phyloP scores from a whole-genome alignment of 2,113 vertebrate genomes.

The Rostratula benghalensis region DNA sequence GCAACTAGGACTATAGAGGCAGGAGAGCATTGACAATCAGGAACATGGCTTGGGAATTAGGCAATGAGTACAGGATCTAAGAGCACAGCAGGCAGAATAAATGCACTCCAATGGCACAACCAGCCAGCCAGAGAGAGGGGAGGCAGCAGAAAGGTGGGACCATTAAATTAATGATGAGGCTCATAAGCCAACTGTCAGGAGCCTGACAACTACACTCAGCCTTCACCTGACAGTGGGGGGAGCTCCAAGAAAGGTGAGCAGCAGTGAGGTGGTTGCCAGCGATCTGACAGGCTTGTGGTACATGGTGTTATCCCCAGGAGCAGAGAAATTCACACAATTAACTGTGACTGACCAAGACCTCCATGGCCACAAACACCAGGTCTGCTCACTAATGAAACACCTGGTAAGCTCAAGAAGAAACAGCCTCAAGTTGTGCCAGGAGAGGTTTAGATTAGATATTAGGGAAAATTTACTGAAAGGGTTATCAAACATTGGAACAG shows the following conservation, averaged over 20 bases:
- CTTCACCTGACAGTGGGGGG: not conserved
- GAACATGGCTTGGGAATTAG: rapidly evolving
- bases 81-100: no score
- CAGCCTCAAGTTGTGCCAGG: not conserved
- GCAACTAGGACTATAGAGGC: not conserved
- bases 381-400: rapidly evolving
- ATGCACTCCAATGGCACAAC: not conserved
- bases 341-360: rapidly evolving
- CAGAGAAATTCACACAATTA: not conserved
- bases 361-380: not conserved
- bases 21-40: not conserved
- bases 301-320: not conserved
- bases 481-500: not conserved
- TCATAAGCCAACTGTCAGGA: not conserved
- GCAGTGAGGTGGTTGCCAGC: not conserved
- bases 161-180: rapidly evolving
- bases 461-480: not conserved
- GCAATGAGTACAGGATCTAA: not conserved
- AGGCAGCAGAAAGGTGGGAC: not conserved
- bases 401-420: not conserved
- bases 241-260: not conserved
- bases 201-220: not conserved
- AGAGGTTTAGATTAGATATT: not conserved
- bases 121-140: not conserved
- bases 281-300: not conserved